These are phyloP conservation scores for Cephalopachus bancanus DNA, from an alignment of 2,797 vertebrate genomes.

Conservation along the genomic window DNA sequence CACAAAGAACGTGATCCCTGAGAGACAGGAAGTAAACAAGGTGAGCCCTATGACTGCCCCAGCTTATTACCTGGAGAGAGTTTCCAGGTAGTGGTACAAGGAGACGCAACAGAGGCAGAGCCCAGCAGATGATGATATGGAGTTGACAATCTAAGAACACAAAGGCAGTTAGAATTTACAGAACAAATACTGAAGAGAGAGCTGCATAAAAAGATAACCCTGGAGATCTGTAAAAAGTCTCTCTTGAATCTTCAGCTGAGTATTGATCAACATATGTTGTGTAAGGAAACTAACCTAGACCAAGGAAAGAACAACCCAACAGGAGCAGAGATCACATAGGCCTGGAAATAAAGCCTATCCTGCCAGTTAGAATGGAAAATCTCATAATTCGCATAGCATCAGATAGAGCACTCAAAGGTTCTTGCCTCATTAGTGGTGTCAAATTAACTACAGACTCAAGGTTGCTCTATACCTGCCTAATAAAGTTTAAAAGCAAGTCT, in stretches of 20 bases:
- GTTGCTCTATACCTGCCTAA: background rate
- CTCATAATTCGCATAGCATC: constrained; percentile 26
- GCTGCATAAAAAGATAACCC: background rate
- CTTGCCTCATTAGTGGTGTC: background rate
- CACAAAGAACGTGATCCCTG: constrained; percentile 54
- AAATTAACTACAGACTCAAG: constrained; percentile 60
- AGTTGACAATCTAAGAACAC: background rate
- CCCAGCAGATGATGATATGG: background rate
- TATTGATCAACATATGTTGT: background rate
- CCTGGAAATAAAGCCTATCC: background rate
- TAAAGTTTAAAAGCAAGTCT: constrained; percentile 54
- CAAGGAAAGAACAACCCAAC: background rate
- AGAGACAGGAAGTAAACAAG: constrained; percentile 44
- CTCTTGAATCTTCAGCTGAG: background rate
- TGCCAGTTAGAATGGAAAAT: constrained; percentile 26
- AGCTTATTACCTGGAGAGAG: constrained; percentile 30
- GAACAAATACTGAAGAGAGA: background rate
- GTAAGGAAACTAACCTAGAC: background rate
- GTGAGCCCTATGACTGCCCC: constrained; percentile 27
- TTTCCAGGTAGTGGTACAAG: background rate
- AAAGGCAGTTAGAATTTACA: constrained; percentile 55
- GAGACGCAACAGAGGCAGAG: background rate
- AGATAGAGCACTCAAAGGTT: background rate
- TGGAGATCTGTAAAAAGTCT: background rate
- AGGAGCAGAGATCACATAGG: background rate